These are phyloP conservation scores for Drosophila recens DNA, from an alignment of 2,888 invertebrate species.

Conservation along the genomic window DNA sequence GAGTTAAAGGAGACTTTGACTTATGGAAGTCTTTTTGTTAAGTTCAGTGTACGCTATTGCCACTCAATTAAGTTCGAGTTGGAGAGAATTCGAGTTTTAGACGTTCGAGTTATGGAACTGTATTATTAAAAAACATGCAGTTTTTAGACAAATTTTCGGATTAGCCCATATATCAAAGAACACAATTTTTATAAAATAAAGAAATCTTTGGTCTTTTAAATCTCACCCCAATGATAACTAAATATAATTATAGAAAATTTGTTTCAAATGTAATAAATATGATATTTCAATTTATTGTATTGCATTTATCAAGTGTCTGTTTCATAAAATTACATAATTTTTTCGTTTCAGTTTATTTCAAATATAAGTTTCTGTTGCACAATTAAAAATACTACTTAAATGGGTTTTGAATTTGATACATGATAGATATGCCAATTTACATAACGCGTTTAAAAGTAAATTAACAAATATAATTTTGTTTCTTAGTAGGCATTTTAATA, in stretches of 20 bases:
- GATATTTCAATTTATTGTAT: conserved; percentile 22
- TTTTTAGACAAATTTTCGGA: no score
- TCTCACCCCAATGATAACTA: background rate
- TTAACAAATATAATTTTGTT: conserved; percentile 19
- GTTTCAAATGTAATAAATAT: conserved; percentile 17
- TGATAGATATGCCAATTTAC: conserved; percentile 15
- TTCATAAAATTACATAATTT: background rate
- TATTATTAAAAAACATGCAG: no score
- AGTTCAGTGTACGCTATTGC: no score
- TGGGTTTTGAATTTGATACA: background rate
- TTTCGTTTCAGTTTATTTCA: conserved; percentile 17
- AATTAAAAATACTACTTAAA: conserved; percentile 9
- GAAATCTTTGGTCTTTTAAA: no score
- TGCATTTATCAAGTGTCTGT: conserved; percentile 4
- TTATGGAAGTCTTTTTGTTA: no score
- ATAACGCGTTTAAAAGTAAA: conserved; percentile 10
- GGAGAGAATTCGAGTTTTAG: no score
- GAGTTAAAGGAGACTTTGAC: no score
- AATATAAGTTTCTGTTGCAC: conserved; percentile 12
- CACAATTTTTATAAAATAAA: background rate
- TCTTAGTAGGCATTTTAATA: conserved; percentile 18
- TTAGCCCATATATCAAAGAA: no score
- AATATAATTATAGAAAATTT: background rate
- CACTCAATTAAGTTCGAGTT: no score
- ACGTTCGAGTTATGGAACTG: no score